These are phyloP conservation scores for Tetropium fuscum DNA, from an alignment of 2,888 invertebrate species.

Conservation along the genomic window DNA sequence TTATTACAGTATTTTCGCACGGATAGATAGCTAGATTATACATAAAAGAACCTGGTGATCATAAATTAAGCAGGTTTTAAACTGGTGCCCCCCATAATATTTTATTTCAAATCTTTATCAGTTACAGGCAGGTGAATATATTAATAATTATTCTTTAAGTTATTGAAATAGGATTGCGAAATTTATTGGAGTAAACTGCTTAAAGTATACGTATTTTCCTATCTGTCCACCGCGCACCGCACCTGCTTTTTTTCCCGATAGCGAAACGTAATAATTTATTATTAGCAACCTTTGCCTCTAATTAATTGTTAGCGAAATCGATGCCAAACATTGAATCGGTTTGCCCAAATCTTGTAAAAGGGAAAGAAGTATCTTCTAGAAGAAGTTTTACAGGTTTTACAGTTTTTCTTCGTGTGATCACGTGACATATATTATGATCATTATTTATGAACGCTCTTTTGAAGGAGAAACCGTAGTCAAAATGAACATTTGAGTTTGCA, in stretches of 20 bases:
- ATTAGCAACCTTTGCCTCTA: slow-evolving; percentile 2
- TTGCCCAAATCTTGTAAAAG: no score
- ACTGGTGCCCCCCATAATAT: slow-evolving; percentile 32
- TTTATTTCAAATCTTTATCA: slow-evolving; percentile 19
- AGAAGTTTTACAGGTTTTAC: neutral
- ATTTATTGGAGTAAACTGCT: slow-evolving; percentile 21
- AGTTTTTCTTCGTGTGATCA: no score
- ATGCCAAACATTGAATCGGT: slow-evolving; percentile 1
- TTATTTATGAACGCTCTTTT: no score
- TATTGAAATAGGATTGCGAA: slow-evolving; percentile 23
- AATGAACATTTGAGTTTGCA: no score
- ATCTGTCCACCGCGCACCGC: slow-evolving; percentile 12
- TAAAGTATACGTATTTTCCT: no score
- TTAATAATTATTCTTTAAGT: slow-evolving; percentile 23
- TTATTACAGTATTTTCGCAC: slow-evolving; percentile 15
- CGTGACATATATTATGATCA: no score
- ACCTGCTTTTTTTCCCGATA: slow-evolving; percentile 11
- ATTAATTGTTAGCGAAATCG: neutral
- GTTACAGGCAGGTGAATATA: slow-evolving; percentile 25
- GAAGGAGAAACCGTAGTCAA: no score
- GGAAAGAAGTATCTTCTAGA: no score
- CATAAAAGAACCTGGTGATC: slow-evolving; percentile 23
- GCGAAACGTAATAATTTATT: slow-evolving; percentile 7
- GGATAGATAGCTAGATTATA: neutral
- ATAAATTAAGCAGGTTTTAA: slow-evolving; percentile 36